Conservation (phyloP, 2,113 vertebrate genomes). For the Paradisaea rubra region DNA sequence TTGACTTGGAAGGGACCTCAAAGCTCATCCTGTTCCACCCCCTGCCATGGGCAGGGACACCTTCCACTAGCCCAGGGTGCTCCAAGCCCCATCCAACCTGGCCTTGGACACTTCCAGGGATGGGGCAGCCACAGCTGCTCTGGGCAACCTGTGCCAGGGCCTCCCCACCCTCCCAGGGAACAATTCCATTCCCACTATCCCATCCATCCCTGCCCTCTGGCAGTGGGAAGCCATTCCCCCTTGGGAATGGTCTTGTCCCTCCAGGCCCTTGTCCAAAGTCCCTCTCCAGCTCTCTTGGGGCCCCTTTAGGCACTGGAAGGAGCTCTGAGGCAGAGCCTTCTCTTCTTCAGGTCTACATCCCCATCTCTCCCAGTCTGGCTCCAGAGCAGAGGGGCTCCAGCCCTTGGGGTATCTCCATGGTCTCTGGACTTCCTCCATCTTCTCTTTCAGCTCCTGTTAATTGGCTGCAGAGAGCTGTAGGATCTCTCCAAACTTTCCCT, state of each 20-base stretch:
- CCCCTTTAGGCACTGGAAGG: neutral
- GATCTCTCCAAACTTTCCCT: neutral
- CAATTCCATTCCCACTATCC: neutral
- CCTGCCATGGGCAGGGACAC: neutral
- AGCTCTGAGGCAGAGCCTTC: neutral
- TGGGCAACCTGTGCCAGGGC: neutral
- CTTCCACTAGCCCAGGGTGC: neutral
- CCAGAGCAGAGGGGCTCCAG: neutral
- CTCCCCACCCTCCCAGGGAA: neutral
- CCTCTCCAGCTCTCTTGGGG: neutral
- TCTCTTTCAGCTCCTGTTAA: neutral
- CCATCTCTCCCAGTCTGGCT: neutral
- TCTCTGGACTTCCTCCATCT: neutral
- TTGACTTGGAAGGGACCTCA: neutral
- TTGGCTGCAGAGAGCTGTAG: neutral
- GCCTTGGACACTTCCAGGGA: neutral
- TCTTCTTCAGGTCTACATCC: neutral
- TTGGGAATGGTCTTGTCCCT: neutral
- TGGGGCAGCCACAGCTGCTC: neutral
- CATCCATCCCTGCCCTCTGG: neutral
- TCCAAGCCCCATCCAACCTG: fast-evolving
- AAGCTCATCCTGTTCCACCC: neutral
- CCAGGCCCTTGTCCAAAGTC: neutral
- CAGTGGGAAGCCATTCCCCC: neutral
- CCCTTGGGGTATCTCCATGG: too few relatives aligned